Conservation (phyloP, 1,140 invertebrate species). For the Fragariocoptes setiger region DNA sequence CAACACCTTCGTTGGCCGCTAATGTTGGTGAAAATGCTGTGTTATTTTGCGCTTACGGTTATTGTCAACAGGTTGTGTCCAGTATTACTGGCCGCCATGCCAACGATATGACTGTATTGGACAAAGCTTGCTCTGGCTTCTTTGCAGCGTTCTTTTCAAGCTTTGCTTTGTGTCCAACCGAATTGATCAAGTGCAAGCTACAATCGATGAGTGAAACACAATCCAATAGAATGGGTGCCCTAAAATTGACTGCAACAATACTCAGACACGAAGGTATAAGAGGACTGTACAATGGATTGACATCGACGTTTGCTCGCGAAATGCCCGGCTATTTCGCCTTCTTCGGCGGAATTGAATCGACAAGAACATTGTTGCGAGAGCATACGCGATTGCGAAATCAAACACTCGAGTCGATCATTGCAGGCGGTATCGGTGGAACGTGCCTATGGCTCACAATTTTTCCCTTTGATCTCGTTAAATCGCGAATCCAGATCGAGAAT, state of each 20-base stretch:
- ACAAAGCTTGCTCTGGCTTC: constrained; percentile 74
- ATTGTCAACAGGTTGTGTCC: constrained; percentile 51
- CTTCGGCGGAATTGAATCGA: constrained; percentile 28
- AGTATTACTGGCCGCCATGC: constrained; percentile 17
- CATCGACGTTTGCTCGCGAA: constrained; percentile 49
- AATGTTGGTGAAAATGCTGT: constrained; percentile 95
- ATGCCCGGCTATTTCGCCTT: constrained; percentile 58
- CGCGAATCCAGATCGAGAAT: constrained; percentile 44
- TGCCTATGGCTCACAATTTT: constrained; percentile 52
- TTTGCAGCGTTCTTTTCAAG: constrained; percentile 89
- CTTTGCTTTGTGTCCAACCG: constrained; percentile 77
- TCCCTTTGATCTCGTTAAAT: constrained; percentile 62
- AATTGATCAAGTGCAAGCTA: constrained; percentile 82
- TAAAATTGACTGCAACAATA: constrained; percentile 5
- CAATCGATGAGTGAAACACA: constrained; percentile 70
- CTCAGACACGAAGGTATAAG: constrained; percentile 17
- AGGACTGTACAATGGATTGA: constrained; percentile 46
- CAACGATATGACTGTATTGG: constrained; percentile 35
- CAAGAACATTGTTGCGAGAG: constrained; percentile 34
- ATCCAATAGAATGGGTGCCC: constrained; percentile 1
- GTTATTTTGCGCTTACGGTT: constrained; percentile 79
- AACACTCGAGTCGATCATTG: constrained; percentile 26
- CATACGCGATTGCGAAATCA: constrained; percentile 18
- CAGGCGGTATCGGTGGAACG: constrained; percentile 48
- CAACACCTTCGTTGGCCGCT: constrained; percentile 57